Evolutionary conservation across 2,113 vertebrate species (phyloP), one percentile per base, ranked within the genome.

Genomic region (Narcine bancroftii): DNA sequence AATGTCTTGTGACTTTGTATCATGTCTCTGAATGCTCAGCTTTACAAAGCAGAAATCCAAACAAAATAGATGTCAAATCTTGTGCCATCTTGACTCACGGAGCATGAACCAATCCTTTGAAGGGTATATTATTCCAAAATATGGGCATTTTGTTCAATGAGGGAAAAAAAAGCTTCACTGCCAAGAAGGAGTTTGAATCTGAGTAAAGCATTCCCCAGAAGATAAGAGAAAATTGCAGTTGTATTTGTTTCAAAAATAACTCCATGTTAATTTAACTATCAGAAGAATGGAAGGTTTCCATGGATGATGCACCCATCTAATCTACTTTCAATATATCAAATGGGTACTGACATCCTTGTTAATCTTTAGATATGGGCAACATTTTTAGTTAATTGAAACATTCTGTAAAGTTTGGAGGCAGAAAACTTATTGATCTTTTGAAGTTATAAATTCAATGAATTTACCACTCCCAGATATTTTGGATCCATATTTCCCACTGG

Each of bases 1-100:
- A 93, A 94, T 95, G 95, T 94, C 95, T 93, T 83, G 69, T 71
- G 93, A 94, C 63, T 91, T 39, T 47, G 66, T 71, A 69, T 69
- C 39, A 47, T 21, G 69, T 91, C 60, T 66, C 69, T 91, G 87
- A 91, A 89, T 66, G 19, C 60, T 65, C 85, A 69, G 63, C 42
- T 69, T 91, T 66, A 45, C 87, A 45, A 45, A 45, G 87, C 65
- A 89, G 39, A 89, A 66, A 89, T 29, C 36, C 60, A 91, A 29
- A 21, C 39, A 69, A 91, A 91, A 69, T 21, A 47, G 11, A 66
- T 89, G 36, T 69, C 63, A 69, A 1, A 42, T 69, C 87, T 69
- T 69, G 81, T 45, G 29, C 39, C 63, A 17, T 89, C 85, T 65
- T 89, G 60, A 21, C 53, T 65, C 21, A 56, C 13, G 69, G 39